Conservation (phyloP, 37 sponge, comb jelly and placozoan genomes). For the Halisarca cf. caerulea region DNA sequence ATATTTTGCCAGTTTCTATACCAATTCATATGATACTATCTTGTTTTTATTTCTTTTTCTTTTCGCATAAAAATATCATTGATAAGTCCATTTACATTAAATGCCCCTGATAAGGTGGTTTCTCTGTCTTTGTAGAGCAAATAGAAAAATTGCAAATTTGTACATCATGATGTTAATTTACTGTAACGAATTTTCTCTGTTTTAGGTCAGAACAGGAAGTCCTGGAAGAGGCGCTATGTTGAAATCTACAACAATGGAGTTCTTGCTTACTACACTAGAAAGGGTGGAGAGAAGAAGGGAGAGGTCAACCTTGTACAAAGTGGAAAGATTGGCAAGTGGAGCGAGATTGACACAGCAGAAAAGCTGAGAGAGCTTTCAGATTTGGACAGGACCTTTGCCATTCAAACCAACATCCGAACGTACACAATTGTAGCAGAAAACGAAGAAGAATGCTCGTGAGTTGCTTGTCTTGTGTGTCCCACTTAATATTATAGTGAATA, state of each 20-base stretch:
- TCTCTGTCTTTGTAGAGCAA: too few relatives aligned
- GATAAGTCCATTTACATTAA: too few relatives aligned
- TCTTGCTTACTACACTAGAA: slow-evolving; percentile 1
- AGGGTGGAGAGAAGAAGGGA: slow-evolving; percentile 34
- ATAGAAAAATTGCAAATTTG: too few relatives aligned
- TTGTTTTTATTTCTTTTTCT: too few relatives aligned
- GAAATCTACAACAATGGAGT: slow-evolving; percentile 4
- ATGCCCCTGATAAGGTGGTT: too few relatives aligned
- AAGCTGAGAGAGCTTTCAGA: slow-evolving; percentile 1
- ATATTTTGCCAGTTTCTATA: too few relatives aligned
- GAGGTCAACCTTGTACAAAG: slow-evolving; percentile 7
- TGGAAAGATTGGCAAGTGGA: not conserved
- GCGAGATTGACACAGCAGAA: slow-evolving; percentile 1
- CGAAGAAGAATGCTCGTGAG: slow-evolving; percentile 30
- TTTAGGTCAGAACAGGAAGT: slow-evolving; percentile 1
- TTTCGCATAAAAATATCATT: too few relatives aligned
- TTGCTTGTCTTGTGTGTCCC: too few relatives aligned
- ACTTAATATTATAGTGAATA: too few relatives aligned
- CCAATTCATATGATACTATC: too few relatives aligned
- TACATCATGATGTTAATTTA: too few relatives aligned
- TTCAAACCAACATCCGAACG: slow-evolving; percentile 2
- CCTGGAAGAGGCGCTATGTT: slow-evolving; percentile 33
- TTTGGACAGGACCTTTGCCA: slow-evolving; percentile 11
- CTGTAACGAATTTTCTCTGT: not conserved
- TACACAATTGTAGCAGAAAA: slow-evolving; percentile 21